Evolutionary conservation across 1,140 invertebrate genomes (phyloP).

Genomic region (Aphidius ervi): DNA sequence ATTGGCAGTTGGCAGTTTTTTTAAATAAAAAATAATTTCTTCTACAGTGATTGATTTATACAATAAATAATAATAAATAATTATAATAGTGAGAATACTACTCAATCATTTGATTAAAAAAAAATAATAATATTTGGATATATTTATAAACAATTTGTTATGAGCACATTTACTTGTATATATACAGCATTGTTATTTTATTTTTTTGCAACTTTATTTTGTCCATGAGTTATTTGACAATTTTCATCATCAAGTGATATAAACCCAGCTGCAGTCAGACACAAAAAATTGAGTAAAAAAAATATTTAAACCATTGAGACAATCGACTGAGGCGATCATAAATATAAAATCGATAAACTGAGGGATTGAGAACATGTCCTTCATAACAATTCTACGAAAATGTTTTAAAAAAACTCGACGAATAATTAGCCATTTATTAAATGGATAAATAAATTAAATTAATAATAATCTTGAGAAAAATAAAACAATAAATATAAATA

Average conservation of each 20-base stretch:
- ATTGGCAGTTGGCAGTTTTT: no score
- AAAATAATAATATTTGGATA: no score
- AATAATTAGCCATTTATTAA: slow-evolving; percentile 31
- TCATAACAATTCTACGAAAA: slow-evolving; percentile 34
- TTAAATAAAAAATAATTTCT: no score
- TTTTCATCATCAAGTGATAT: no score
- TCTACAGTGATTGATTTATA: no score
- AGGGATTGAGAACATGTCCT: slow-evolving; percentile 31
- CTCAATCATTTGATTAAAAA: slow-evolving; percentile 32
- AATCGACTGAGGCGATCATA: background rate
- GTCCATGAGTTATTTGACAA: no score
- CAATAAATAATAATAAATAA: background rate
- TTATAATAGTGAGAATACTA: slow-evolving; percentile 1
- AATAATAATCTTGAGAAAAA: slow-evolving; percentile 1
- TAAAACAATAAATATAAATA: slow-evolving; percentile 1
- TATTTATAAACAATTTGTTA: slow-evolving; percentile 34
- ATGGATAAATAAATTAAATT: slow-evolving; percentile 16
- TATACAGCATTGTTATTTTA: slow-evolving; percentile 1
- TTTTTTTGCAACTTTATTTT: no score
- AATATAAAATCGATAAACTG: background rate
- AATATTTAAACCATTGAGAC: background rate
- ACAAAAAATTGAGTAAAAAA: no score
- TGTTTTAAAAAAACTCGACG: slow-evolving; percentile 35
- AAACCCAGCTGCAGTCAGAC: no score
- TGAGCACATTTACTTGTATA: slow-evolving; percentile 15